These are phyloP conservation scores for Urosaurus nigricauda DNA, from an alignment of 2,797 vertebrate species.

Conservation along the genomic window DNA sequence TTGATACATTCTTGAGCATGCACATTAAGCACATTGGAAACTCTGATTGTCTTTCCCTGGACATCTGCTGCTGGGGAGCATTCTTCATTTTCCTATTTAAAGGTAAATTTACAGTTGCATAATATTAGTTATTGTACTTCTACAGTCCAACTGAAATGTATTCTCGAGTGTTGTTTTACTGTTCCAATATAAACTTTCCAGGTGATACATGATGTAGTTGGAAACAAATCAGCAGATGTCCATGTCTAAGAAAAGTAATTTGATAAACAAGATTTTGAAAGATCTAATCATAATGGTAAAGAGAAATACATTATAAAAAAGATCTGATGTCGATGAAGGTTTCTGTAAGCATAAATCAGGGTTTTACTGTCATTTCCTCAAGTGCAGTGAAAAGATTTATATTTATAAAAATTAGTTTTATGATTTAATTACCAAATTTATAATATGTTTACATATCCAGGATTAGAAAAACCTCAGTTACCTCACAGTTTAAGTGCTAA, in stretches of 20 bases:
- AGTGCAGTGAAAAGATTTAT: constrained; percentile 34
- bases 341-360: constrained; percentile 53
- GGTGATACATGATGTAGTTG: constrained; percentile 76
- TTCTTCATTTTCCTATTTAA: constrained; percentile 46
- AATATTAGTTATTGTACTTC: constrained; percentile 71
- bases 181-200: constrained; percentile 72
- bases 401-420: constrained; percentile 51
- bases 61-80: constrained; percentile 33
- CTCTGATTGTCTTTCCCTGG: constrained; percentile 12
- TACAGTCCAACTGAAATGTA: constrained; percentile 69
- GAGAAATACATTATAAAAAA: constrained; percentile 68
- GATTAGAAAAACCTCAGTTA: not conserved
- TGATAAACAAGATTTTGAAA: constrained; percentile 79
- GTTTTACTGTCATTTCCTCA: constrained; percentile 55
- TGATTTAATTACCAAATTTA: constrained; percentile 33
- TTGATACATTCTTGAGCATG: not conserved
- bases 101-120: constrained; percentile 60
- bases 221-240: constrained; percentile 79
- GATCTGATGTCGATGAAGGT: constrained; percentile 54
- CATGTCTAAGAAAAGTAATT: constrained; percentile 80
- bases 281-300: constrained; percentile 79
- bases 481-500: not conserved
- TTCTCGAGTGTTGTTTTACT: constrained; percentile 69
- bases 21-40: not conserved
- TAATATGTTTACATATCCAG: not conserved